phyloP scores from a whole-genome alignment of 2,797 vertebrate genomes.

The Adrianichthys oophorus region DNA sequence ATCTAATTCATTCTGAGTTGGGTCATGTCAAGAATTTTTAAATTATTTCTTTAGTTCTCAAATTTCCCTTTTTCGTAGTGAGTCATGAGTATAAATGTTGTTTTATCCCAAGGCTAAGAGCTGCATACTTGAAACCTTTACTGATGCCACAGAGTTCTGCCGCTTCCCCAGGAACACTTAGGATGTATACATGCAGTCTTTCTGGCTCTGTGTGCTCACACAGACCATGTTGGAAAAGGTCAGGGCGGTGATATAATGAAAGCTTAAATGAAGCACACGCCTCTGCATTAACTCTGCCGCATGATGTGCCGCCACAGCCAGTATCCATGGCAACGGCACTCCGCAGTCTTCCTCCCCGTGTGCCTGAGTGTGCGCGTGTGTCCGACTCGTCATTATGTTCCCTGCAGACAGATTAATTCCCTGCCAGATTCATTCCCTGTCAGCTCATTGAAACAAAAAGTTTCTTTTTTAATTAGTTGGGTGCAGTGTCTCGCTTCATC shows the following conservation, averaged over 20 bases:
- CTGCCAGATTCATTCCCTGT: constrained; percentile 76
- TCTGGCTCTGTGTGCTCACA: constrained; percentile 10
- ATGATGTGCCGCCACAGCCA: constrained; percentile 58
- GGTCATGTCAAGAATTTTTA: too few relatives aligned
- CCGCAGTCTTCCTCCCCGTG: constrained; percentile 60
- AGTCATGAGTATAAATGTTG: constrained; percentile 20
- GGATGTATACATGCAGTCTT: constrained; percentile 42
- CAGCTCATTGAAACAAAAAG: constrained; percentile 74
- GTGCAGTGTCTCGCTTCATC: constrained; percentile 67
- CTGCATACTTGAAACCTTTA: constrained; percentile 22
- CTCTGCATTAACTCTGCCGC: constrained; percentile 68
- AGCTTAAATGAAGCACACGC: constrained; percentile 56
- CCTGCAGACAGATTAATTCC: constrained; percentile 75
- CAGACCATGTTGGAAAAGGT: constrained; percentile 51
- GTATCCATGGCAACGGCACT: constrained; percentile 71
- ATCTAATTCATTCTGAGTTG: too few relatives aligned
- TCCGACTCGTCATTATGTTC: constrained; percentile 58
- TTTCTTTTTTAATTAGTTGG: constrained; percentile 80
- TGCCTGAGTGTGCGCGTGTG: constrained; percentile 28
- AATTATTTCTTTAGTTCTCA: background rate
- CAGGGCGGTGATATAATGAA: constrained; percentile 56
- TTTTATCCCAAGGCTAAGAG: constrained; percentile 17
- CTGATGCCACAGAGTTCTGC: constrained; percentile 1
- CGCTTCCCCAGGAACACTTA: constrained; percentile 21
- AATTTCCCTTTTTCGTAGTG: constrained; percentile 14